A percentile compares a stretch with the other conserved stretches of the same genome.
Evolutionary conservation across 1,140 invertebrate genomes (phyloP).

Genomic region (Anoplolepis gracilipes): DNA sequence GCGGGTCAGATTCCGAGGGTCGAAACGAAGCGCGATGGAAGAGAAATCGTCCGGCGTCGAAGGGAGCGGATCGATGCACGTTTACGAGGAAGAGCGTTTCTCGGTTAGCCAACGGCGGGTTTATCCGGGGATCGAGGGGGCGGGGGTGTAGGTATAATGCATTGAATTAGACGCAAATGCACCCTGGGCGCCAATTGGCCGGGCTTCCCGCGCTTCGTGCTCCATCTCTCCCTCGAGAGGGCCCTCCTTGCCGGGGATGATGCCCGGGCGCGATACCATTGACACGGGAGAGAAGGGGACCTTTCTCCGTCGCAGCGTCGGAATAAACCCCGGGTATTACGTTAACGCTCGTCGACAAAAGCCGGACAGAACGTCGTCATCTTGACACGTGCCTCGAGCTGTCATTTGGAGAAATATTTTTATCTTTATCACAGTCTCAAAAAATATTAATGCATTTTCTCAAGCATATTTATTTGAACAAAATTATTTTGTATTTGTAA

Average conservation of each 20-base stretch:
- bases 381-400: background rate
- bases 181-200: slow-evolving; percentile 84
- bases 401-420: background rate
- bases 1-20: slow-evolving; percentile 21
- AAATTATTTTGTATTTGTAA: background rate
- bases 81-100: slow-evolving; percentile 53
- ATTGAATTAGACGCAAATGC: slow-evolving; percentile 85
- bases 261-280: slow-evolving; percentile 57
- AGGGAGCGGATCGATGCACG: slow-evolving; percentile 25
- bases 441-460: background rate
- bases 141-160: slow-evolving; percentile 80
- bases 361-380: background rate
- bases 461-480: background rate
- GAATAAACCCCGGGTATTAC: slow-evolving; percentile 60
- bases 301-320: slow-evolving; percentile 14
- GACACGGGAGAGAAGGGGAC: slow-evolving; percentile 27
- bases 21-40: background rate
- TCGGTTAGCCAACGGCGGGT: slow-evolving; percentile 35
- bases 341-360: slow-evolving; percentile 65
- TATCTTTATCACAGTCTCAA: too few species aligned
- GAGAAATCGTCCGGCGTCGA: slow-evolving; percentile 32
- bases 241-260: slow-evolving; percentile 71
- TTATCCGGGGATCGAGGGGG: slow-evolving; percentile 42
- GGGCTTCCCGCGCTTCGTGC: slow-evolving; percentile 81
- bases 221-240: slow-evolving; percentile 80